Percentiles rank a stretch among this genome's conserved stretches.
These are phyloP conservation scores for Caenorhabditis latens DNA, from an alignment of 1,140 invertebrate species.

Conservation along the genomic window DNA sequence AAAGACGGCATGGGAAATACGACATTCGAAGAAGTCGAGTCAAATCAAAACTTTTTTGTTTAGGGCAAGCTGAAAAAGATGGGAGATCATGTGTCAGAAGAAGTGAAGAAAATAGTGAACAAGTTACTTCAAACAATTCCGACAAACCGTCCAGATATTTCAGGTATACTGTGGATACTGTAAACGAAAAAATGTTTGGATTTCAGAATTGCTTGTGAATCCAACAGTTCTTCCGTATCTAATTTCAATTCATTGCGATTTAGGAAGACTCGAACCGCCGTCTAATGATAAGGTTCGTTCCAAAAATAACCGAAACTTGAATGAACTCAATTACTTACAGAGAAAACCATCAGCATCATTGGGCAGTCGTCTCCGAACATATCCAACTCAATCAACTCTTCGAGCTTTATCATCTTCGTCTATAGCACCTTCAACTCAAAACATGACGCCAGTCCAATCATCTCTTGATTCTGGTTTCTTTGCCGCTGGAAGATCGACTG, in stretches of 20 bases:
- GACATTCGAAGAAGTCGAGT: too few species aligned
- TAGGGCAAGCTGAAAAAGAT: conserved; percentile 45
- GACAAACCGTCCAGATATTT: conserved; percentile 58
- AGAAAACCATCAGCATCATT: conserved; percentile 22
- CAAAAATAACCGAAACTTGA: neutral
- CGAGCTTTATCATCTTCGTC: neutral
- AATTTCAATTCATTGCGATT: conserved; percentile 37
- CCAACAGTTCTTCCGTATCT: conserved; percentile 21
- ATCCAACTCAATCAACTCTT: conserved; percentile 35
- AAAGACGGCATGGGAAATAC: neutral
- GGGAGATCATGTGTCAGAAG: conserved; percentile 54
- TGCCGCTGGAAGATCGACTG: conserved; percentile 5
- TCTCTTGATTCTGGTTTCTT: neutral
- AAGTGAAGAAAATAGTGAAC: conserved; percentile 52
- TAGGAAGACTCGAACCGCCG: conserved; percentile 16
- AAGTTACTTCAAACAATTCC: conserved; percentile 58
- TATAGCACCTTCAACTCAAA: neutral
- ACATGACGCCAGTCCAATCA: neutral
- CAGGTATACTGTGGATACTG: conserved; percentile 37
- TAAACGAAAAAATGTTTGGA: neutral
- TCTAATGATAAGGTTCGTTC: neutral
- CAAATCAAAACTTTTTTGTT: neutral
- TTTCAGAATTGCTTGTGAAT: conserved; percentile 20
- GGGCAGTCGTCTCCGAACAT: conserved; percentile 23
- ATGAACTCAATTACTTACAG: neutral